Conservation (phyloP, 2,888 invertebrate species). For the Petrophora chlorosata region DNA sequence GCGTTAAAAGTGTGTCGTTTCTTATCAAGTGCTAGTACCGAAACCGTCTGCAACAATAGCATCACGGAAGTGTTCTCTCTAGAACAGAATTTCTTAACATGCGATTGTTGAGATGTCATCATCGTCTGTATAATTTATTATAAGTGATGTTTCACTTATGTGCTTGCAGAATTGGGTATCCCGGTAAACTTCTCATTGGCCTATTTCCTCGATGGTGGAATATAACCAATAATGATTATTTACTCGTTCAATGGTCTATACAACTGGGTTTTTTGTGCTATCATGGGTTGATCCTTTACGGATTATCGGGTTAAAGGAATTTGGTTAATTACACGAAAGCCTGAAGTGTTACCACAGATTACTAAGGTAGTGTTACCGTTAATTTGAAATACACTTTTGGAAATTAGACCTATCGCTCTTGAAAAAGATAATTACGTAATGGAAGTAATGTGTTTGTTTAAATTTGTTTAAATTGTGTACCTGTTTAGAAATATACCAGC, state of each 20-base stretch:
- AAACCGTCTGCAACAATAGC: too few relatives aligned
- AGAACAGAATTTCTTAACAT: too few relatives aligned
- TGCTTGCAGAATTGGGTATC: background rate
- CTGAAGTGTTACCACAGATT: background rate
- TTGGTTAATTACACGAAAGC: conserved; percentile 35
- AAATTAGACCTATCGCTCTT: background rate
- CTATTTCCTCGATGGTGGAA: conserved; percentile 15
- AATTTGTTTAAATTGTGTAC: too few relatives aligned
- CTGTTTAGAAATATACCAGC: too few relatives aligned
- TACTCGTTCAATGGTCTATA: conserved; percentile 44
- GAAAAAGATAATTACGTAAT: too few relatives aligned
- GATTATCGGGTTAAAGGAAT: conserved; percentile 34
- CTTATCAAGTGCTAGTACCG: too few relatives aligned
- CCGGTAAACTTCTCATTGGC: background rate
- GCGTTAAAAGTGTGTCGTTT: too few relatives aligned
- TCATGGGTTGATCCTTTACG: conserved; percentile 29
- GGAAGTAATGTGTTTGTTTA: too few relatives aligned
- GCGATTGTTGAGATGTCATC: too few relatives aligned
- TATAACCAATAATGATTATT: conserved; percentile 44
- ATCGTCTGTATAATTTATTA: too few relatives aligned
- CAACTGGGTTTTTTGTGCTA: conserved; percentile 28
- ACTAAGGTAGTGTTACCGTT: background rate
- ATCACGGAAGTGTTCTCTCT: too few relatives aligned
- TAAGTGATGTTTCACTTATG: conserved; percentile 1
- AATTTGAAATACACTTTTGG: too few relatives aligned